Conservation (phyloP, 2,113 vertebrate species). For the Hemibagrus wyckioides region DNA sequence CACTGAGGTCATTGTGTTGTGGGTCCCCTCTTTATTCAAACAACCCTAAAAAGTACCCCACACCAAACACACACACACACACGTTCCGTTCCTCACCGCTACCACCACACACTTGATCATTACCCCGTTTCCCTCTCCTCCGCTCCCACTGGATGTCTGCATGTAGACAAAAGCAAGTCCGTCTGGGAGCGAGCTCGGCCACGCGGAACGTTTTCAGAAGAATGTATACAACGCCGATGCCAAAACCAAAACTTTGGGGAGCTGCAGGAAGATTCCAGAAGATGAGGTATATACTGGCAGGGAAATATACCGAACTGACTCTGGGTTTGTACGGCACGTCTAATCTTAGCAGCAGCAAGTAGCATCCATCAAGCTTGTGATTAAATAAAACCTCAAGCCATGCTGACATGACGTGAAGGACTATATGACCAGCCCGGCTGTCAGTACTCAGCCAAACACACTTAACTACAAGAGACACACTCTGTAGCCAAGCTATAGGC, state of each 20-base stretch:
- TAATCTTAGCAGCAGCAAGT: neutral
- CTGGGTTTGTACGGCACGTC: neutral
- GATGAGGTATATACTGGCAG: constrained; percentile 14
- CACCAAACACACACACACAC: constrained; percentile 26
- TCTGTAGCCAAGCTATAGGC: neutral
- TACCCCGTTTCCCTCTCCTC: neutral
- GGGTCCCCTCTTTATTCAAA: constrained; percentile 20
- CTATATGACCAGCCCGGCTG: constrained; percentile 12
- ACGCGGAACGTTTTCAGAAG: constrained; percentile 15
- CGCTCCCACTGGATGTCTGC: neutral
- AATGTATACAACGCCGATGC: constrained; percentile 28
- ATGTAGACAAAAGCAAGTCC: constrained; percentile 23
- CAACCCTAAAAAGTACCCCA: constrained; percentile 29
- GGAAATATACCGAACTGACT: neutral
- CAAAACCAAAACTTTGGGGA: constrained; percentile 9
- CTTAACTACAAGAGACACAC: neutral
- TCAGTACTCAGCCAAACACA: neutral
- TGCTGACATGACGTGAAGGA: constrained; percentile 37
- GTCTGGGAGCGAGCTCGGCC: constrained; percentile 22
- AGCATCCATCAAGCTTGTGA: constrained; percentile 30
- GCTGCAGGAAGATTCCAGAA: neutral
- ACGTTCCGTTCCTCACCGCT: neutral
- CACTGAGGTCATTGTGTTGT: constrained; percentile 50
- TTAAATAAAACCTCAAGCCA: constrained; percentile 38
- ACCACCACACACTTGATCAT: constrained; percentile 1